Conservation (phyloP, 2,113 vertebrate genomes). For the Alligator sinensis region DNA sequence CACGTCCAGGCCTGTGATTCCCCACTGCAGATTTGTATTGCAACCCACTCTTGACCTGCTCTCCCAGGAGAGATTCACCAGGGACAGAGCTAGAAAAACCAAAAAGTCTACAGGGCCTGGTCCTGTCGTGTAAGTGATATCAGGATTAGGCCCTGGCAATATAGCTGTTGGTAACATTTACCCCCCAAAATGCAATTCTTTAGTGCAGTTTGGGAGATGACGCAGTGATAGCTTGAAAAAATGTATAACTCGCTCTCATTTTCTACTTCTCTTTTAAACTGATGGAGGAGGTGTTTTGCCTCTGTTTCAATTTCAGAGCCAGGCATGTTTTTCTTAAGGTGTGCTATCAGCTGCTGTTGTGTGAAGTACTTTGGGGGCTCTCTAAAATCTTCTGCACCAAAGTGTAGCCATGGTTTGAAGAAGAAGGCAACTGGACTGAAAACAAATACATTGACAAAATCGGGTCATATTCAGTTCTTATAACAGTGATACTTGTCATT, state of each 20-base stretch:
- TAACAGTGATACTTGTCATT: not conserved
- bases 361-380: conserved; percentile 88
- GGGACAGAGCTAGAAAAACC: not conserved
- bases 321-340: conserved; percentile 82
- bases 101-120: not conserved
- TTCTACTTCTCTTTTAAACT: conserved; percentile 86
- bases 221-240: not conserved
- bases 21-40: not conserved
- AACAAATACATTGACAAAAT: not conserved
- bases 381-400: conserved; percentile 93
- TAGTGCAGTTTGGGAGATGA: not conserved
- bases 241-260: conserved; percentile 77
- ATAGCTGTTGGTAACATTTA: accelerated
- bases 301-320: conserved; percentile 87
- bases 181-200: not conserved
- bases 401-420: conserved; percentile 92
- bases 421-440: conserved; percentile 89
- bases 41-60: not conserved
- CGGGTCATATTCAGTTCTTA: not conserved
- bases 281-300: conserved; percentile 88
- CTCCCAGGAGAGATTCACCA: not conserved
- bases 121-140: not conserved
- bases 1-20: not conserved
- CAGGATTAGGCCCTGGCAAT: not conserved
- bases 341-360: conserved; percentile 64